Conservation (phyloP, 2,888 invertebrate genomes). For the Rhaphigaster nebulosa region DNA sequence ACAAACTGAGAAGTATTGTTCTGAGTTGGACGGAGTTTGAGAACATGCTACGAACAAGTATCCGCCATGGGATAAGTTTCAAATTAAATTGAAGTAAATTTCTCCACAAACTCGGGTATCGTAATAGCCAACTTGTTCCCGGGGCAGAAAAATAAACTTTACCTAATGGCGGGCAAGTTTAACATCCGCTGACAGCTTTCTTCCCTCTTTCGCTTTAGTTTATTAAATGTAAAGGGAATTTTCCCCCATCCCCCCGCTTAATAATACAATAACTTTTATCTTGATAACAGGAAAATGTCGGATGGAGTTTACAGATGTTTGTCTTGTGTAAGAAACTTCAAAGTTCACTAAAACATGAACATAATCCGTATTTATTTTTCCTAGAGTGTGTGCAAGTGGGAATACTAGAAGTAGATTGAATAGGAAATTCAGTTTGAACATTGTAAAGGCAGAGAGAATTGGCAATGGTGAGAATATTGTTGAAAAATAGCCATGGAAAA, state of each 20-base stretch:
- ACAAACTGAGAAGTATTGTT: constrained; percentile 1
- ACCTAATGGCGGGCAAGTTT: constrained; percentile 16
- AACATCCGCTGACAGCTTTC: constrained; percentile 1
- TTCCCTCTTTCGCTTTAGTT: background rate
- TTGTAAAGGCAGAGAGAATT: background rate
- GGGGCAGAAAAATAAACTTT: constrained; percentile 22
- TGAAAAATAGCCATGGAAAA: background rate
- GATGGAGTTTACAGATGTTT: background rate
- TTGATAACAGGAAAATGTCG: background rate
- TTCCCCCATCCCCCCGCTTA: background rate
- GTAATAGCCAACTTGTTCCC: constrained; percentile 13
- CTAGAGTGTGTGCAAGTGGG: background rate
- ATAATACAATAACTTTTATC: constrained; percentile 14
- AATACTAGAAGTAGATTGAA: background rate
- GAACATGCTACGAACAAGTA: constrained; percentile 22
- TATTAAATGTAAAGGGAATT: background rate
- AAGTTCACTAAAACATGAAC: background rate
- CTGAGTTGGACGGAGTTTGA: background rate
- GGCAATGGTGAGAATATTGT: background rate
- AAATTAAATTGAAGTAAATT: constrained; percentile 35
- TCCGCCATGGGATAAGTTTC: constrained; percentile 7
- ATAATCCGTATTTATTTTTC: background rate
- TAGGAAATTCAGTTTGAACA: background rate
- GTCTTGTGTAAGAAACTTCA: background rate
- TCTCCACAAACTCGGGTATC: constrained; percentile 23